Evolutionary conservation across 2,113 vertebrate species (phyloP), one percentile per base, ranked within the genome.

Genomic region (Crocuta crocuta): DNA sequence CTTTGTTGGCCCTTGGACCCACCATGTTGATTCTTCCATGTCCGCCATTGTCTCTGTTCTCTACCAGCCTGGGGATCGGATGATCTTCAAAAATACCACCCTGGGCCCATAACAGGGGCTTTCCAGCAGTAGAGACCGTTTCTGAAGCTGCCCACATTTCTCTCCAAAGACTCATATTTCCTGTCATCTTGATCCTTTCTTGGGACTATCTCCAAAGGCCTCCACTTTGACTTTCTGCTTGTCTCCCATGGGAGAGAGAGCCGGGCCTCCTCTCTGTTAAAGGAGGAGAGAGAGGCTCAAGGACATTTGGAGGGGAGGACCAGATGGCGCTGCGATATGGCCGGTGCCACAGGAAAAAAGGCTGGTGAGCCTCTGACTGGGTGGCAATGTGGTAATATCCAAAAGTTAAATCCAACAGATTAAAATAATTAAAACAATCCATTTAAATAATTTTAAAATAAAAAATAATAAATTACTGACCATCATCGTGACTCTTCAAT

Each of bases 371-470:
- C 48, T 89, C 53, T 8, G 8, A 45, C 15, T 11, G 19, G 61
- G 48, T 66, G 50, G 89, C 65, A 35, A 6, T 21, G 12, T 26
- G 78, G 45, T 35, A 12, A 21, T 70, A 48, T 35, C 4, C 3
- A 58, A 24, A 50, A 43, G 83, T 53, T 58, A 74, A 93, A 83
- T 45, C 31, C 58, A 82, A 24, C 63, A 81, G 53, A n/a, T n/a
- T 74, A 87, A 39, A 93, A 68, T 31, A 50, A 68, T 81, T n/a
- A 82, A 81, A 33, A 53, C 19, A 33, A 65, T 50, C 16, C 28
- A 71, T 39, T 45, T n/a, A 93, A 96, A 61, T 80, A n/a, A 65
- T 55, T 63, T 39, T 68, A 90, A 53, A 92, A 86, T 71, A 53
- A 79, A 92, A 87, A 63, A 50, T 12, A 35, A 15, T 53, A 50